Evolutionary conservation across 2,888 invertebrate species (phyloP), one percentile per base, ranked within the genome.

Genomic region (Drosophila helvetica): DNA sequence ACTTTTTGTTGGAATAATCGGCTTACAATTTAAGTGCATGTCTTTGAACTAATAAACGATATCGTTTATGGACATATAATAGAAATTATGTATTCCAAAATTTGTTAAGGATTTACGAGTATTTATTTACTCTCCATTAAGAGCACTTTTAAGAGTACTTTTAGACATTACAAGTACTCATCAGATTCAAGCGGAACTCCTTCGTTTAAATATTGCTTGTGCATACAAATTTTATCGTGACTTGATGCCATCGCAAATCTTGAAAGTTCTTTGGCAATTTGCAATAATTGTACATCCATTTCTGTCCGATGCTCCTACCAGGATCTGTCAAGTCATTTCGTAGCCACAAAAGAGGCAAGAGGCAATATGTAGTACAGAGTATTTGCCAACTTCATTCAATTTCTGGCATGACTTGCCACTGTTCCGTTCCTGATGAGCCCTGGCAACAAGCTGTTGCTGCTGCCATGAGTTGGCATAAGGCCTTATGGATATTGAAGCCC

Each of bases 301-400:
- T 38, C 30, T 12, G 48, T 45, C 33, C 7, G 38, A 15, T n/a
- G 38, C 7, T 15, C 6, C 48, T 50, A 5, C 48, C 48, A 67
- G 68, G 68, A 67, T 67, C 30, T 77, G 86, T 38, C 60, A 59
- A 75, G 77, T 80, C 86, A 80, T 59, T 66, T 53, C 59, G 38
- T 15, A 15, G 8, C 25, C 62, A 27, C 59, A 48, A 58, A 67
- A n/a, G 38, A 6, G 30, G 18, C 10, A 43, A 30, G 51, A 25
- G 15, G 15, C 10, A 8, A 38, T 12, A 7, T n/a, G 43, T 15
- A 43, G 18, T 17, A 9, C 38, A 22, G 19, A 38, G 55, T 45
- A 54, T 71, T 69, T 71, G 55, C 54, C 61, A 61, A 69, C 69
- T 62, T 60, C 43, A 58, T 63, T 82, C 71, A 68, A 79, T 79